Conservation (phyloP, 2,888 invertebrate species). For the Amitus sp. region DNA sequence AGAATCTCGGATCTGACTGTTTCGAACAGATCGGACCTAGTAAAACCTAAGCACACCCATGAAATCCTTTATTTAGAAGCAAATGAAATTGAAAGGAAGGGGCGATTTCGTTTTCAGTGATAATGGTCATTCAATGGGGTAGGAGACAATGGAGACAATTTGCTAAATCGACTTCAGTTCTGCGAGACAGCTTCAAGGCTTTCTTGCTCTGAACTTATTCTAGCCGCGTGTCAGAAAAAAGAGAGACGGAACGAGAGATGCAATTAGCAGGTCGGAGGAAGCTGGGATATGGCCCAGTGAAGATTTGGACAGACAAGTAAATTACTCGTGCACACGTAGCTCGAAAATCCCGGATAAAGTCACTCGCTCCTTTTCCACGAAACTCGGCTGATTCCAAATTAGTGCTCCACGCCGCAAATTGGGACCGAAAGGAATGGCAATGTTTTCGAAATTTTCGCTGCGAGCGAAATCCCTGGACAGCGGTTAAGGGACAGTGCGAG, state of each 20-base stretch:
- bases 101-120: background rate
- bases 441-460: background rate
- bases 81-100: background rate
- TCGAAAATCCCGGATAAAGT: background rate
- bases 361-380: background rate
- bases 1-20: too few species aligned
- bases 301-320: constrained; percentile 8
- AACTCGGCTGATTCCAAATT: constrained; percentile 3
- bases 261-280: constrained; percentile 6
- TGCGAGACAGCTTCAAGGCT: constrained; percentile 3
- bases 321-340: constrained; percentile 10
- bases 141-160: constrained; percentile 6
- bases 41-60: too few species aligned
- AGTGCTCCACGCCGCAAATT: constrained; percentile 1
- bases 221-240: constrained; percentile 6
- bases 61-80: background rate
- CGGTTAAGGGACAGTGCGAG: too few species aligned
- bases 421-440: background rate
- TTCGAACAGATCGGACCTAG: too few species aligned
- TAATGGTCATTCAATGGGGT: background rate
- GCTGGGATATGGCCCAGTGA: constrained; percentile 9
- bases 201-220: constrained; percentile 6
- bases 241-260: background rate
- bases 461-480: background rate
- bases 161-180: constrained; percentile 2